Evolutionary conservation across 1,140 invertebrate species (phyloP), one percentile per base, ranked within the genome.

Genomic region (Mizuhopecten yessoensis): DNA sequence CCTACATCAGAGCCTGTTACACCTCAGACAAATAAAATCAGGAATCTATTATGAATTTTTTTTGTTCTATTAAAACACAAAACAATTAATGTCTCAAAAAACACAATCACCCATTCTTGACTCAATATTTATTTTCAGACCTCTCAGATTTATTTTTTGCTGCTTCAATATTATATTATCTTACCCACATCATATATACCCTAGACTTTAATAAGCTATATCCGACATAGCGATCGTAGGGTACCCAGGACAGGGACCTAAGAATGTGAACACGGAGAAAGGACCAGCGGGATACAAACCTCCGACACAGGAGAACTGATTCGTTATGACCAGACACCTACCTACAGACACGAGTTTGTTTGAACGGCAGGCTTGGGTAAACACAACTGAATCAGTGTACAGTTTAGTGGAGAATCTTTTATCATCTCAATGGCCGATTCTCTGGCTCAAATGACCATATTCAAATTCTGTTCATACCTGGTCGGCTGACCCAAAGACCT

Each of bases 341-440:
- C 57, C 57, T 75, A 75, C 57, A 75, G 57, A 75, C 57, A 75
- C 57, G 57, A 75, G 57, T 75, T 75, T 75, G 57, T 75, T 75
- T 75, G 23, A 75, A 75, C 57, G 57, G 57, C 57, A 75, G 57
- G 57, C 57, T 75, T 75, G 23, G 57, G 57, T 75, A 75, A 75
- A 75, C n/a, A 75, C 57, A 75, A n/a, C 57, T 75, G 57, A 75
- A 29, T 75, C 57, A 75, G 57, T 75, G 57, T 75, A 75, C 57
- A 5, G 57, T 75, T 75, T 75, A 75, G 57, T 17, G 57, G 57
- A n/a, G 57, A n/a, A 75, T 75, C 57, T 75, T 29, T 75, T 75
- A 75, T 75, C 57, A 75, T 75, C 17, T 75, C 57, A 75, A 75
- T 75, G 57, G 57, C 23, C 5, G 57, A 75, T 75, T 75, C 57